These are phyloP conservation scores for Cebus imitator DNA, from an alignment of 2,113 vertebrate species.

Conservation along the genomic window DNA sequence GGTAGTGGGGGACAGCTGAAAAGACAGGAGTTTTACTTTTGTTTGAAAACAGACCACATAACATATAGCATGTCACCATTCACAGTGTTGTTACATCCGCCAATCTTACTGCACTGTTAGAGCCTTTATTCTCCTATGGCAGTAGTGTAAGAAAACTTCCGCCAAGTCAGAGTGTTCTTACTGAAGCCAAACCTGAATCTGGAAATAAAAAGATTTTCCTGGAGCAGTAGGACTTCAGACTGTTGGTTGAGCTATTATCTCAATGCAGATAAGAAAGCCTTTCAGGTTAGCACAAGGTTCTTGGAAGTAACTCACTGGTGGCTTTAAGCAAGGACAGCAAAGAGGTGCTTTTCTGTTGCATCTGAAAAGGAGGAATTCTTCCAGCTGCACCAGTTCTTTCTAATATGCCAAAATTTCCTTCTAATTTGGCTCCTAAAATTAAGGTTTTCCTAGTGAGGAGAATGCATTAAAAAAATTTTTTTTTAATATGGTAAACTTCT, in stretches of 20 bases:
- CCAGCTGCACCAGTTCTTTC: background rate
- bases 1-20: background rate
- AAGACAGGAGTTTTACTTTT: conserved; percentile 1
- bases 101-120: background rate
- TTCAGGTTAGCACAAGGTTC: background rate
- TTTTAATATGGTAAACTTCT: background rate
- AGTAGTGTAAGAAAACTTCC: background rate
- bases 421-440: conserved; percentile 12
- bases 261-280: background rate
- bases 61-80: background rate
- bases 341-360: background rate
- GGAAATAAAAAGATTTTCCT: background rate
- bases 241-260: background rate
- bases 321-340: conserved; percentile 43
- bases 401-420: conserved; percentile 7
- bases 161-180: background rate
- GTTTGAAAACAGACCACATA: background rate
- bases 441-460: background rate
- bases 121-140: background rate
- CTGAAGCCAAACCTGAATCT: background rate
- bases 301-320: background rate
- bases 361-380: conserved; percentile 11
- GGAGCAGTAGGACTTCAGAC: background rate
- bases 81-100: background rate
- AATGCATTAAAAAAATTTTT: background rate